These are phyloP conservation scores for Thamnophis sirtalis DNA, from an alignment of 2,113 vertebrate genomes.

Conservation along the genomic window DNA sequence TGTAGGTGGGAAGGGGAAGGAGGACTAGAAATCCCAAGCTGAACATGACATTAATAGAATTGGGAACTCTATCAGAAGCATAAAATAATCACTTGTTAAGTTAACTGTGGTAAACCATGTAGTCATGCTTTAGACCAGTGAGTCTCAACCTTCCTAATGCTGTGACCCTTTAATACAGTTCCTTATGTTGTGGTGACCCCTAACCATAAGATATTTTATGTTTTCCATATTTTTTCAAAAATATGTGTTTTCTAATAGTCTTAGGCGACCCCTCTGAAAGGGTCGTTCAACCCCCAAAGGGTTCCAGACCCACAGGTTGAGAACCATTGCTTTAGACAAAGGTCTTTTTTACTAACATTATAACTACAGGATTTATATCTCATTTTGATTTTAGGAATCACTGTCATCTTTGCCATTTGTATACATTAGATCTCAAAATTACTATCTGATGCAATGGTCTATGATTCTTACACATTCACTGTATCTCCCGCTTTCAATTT, in stretches of 20 bases:
- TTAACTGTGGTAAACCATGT: background rate
- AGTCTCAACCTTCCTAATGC: too few species aligned
- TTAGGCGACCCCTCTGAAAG: too few species aligned
- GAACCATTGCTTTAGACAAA: background rate
- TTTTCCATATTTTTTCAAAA: too few species aligned
- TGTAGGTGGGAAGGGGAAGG: background rate
- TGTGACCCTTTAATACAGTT: too few species aligned
- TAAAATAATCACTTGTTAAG: conserved; percentile 28
- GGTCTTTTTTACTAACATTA: background rate
- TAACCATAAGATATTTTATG: too few species aligned
- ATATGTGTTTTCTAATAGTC: too few species aligned
- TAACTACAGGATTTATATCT: background rate
- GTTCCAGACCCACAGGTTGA: too few species aligned
- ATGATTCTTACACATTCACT: too few species aligned
- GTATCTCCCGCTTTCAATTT: too few species aligned
- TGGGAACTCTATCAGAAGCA: background rate
- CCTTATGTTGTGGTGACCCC: too few species aligned
- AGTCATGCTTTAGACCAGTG: background rate
- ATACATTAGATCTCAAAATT: background rate
- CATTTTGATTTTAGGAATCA: background rate
- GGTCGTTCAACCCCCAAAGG: too few species aligned
- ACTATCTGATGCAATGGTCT: background rate
- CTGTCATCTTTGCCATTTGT: background rate
- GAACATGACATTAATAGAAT: conserved; percentile 10
- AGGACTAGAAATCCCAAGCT: background rate